Percentiles rank a stretch among this genome's conserved stretches.
Conservation (phyloP, 2,113 vertebrate genomes). For the Pluvianellus socialis region DNA sequence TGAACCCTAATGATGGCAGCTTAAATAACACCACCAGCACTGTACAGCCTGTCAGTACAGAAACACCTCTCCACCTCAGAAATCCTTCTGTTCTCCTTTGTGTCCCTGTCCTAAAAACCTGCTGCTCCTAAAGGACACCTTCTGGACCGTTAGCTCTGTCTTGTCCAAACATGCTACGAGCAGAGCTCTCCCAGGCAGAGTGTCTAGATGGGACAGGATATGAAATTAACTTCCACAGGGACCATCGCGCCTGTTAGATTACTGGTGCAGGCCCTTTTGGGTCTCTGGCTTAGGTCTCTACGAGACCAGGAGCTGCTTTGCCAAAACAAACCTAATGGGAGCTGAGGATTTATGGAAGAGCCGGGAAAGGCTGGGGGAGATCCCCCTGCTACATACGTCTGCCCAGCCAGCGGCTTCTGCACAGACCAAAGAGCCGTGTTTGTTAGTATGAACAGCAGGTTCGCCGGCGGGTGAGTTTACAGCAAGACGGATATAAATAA, state of each 20-base stretch:
- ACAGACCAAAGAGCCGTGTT: not conserved
- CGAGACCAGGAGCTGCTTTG: not conserved
- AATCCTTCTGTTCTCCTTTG: not conserved
- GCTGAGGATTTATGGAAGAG: not conserved
- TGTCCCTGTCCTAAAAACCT: not conserved
- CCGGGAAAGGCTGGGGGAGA: not conserved
- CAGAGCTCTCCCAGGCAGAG: not conserved
- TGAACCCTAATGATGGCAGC: not conserved
- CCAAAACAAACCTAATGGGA: not conserved
- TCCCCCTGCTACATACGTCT: not conserved
- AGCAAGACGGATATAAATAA: not conserved
- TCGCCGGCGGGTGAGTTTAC: not conserved
- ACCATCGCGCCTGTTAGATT: fast-evolving
- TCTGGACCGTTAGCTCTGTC: not conserved
- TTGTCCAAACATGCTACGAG: not conserved
- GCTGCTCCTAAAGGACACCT: not conserved
- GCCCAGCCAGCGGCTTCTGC: not conserved
- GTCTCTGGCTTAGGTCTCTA: not conserved
- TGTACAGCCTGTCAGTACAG: not conserved
- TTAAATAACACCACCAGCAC: not conserved
- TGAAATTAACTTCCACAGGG: not conserved
- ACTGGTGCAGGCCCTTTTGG: not conserved
- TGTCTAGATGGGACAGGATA: not conserved
- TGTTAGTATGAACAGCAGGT: conserved; percentile 19
- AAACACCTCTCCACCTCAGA: not conserved